Evolutionary conservation across 1,140 invertebrate species (phyloP), one percentile per base, ranked within the genome.

Genomic region (Zaprionus kolodkinae): DNA sequence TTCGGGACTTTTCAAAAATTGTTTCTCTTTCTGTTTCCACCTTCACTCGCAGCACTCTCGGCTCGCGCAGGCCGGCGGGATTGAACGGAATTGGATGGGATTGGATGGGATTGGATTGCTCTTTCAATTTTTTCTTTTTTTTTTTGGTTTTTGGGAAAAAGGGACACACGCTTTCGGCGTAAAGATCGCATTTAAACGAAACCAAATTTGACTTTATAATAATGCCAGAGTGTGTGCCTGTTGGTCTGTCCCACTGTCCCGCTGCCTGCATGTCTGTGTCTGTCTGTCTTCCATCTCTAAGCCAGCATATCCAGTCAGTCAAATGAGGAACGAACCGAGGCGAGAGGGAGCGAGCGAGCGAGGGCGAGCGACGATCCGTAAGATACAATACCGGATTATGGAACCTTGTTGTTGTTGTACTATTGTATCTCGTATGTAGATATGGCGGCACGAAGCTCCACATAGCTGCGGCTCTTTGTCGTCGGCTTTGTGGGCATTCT

Each of bases 201-300:
- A 88, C 85, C 84, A 89, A 89, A 89, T 89, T 89, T 89, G 85
- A 89, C 85, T 89, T 89, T 89, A 89, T 89, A 89, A 89, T 88
- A 89, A 88, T 89, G 81, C 81, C 85, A 69, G 84, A 66, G 80
- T 66, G 79, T 85, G 85, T 65, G 64, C 59, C 36, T 59, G 66
- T 74, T 48, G n/a, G 55, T 66, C 43, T 52, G 70, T 67, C 63
- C 70, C 63, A 56, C 45, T 30, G 38, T 13, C 30, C 54, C 10
- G 61, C 30, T 25, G 55, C 21, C 30, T 59, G 65, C 56, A 21
- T 50, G 65, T 17, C 54, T 59, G 59, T 62, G 15, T 62, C 25
- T 50, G 65, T 48, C 48, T 62, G 21, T 56, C 15, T 40, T 30
- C 35, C 43, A 55, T 25, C 11, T 72, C 63, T 72, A 71, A 88